Base-by-base conservation (phyloP, 53 echinoderm and acorn worm genomes). In the Hippasteria phrygiana region DNA sequence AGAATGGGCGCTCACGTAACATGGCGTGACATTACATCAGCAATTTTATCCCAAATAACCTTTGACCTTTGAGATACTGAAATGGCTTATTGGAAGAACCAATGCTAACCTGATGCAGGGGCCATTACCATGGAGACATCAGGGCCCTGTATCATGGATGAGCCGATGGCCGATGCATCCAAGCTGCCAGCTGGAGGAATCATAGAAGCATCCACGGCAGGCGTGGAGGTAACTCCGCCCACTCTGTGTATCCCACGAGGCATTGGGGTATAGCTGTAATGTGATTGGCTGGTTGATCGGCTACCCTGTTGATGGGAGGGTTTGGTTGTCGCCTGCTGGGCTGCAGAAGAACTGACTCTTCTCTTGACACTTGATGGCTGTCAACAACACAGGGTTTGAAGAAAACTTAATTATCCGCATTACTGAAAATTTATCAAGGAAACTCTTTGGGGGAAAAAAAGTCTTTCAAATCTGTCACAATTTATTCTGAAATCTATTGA, bases 201-300 rank as follows among this genome's bases (percentile, higher is more conserved):
- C 64, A 78, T 71, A 36, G 94, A 91, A 41, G 54, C 81, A 22
- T 81, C 66, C 32, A 94, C 35, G 17, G 92, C 94, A 0, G 94
- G 94, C 7, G 94, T 94, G 0, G 94, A 94, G 1, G 94, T 92
- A 59, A 89, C 85, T 0, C 66, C 84, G 7, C 89, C 94, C 45
- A 47, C 82, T 62, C 54, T 40, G 47, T 29, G 78, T 22, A 31
- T 62, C 64, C 92, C 92, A 35, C 89, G 81, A 10, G 80, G 91
- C 92, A 94, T 87, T 13, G 92, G 92, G 20, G 94, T 94, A 73
- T 87, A 89, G 62, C 92, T 92, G 84, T 84, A 84, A 26, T 82
- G 82, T 17, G 48, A 35, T 48, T 84, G 84, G 71, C 22, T 70
- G 51, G 84, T 43, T 33, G 71, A 37, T 31, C 16, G 46, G 50